These are phyloP conservation scores for Hozukius guyotensis DNA, from an alignment of 2,797 vertebrate species.

Conservation along the genomic window DNA sequence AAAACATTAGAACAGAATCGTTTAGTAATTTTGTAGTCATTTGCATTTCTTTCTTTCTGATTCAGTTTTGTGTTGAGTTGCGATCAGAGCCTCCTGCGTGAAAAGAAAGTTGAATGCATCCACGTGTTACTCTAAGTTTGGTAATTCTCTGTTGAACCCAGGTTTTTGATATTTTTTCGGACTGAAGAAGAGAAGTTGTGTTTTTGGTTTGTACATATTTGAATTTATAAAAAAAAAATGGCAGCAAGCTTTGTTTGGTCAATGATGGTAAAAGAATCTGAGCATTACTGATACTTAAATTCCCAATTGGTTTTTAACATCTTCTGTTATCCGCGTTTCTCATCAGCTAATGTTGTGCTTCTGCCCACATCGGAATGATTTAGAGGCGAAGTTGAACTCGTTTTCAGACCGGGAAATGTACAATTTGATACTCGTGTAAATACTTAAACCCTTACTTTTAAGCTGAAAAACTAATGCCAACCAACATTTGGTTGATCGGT, in stretches of 20 bases:
- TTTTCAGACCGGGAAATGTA: conserved; percentile 17
- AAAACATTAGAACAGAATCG: conserved; percentile 2
- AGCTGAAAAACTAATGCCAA: conserved; percentile 29
- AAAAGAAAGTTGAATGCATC: neutral
- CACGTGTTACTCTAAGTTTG: neutral
- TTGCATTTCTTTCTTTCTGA: neutral
- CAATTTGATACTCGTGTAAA: conserved; percentile 53
- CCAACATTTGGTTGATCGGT: conserved; percentile 57
- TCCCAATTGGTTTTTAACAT: neutral
- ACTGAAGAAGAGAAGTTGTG: neutral
- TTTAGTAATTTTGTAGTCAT: neutral
- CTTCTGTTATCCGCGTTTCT: neutral
- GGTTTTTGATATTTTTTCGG: neutral
- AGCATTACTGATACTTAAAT: neutral
- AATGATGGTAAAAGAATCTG: neutral
- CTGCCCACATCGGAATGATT: neutral
- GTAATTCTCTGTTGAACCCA: neutral
- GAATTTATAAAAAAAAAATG: conserved; percentile 1
- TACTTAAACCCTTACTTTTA: conserved; percentile 46
- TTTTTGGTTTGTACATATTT: conserved; percentile 31
- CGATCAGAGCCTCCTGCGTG: neutral
- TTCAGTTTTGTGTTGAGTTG: conserved; percentile 19
- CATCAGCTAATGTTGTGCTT: neutral
- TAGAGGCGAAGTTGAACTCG: neutral
- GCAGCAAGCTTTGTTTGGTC: conserved; percentile 10